Evolutionary conservation across 2,113 vertebrate species (phyloP), one percentile per base, ranked within the genome.

Genomic region (Lutjanus erythropterus): DNA sequence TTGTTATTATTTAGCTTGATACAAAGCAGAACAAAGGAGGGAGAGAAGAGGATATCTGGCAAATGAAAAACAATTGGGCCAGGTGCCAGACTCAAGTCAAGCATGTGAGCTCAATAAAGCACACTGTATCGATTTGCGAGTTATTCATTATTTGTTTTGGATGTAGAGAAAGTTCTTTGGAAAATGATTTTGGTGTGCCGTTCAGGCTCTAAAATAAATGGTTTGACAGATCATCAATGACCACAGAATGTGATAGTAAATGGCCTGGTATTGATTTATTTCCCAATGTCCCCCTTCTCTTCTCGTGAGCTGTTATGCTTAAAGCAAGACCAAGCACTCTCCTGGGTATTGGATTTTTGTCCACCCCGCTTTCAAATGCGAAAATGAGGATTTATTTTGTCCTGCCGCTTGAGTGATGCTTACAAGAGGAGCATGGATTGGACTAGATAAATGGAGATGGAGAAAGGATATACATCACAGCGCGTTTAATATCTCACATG

Each of bases 61-160:
- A 86, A 85, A 82, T 75, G 79, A 83, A 88, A 91, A 83, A 87
- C 87, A 84, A 83, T 81, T 77, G 75, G 92, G 89, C 88, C 66
- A 83, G 60, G 77, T 88, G 85, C 86, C 88, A 90, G 71, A 70
- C 65, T 80, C 90, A 88, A 89, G 91, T 90, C 78, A 87, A 80
- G 84, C 81, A 84, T 89, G 83, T 59, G 71, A 86, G 86, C 85
- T 86, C 86, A 84, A 90, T 90, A 89, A 90, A 89, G 87, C 86
- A 80, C 69, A 71, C 75, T 14, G 67, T 83, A 93, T 93, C 31
- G 92, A 94, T 92, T 90, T 74, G 66, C 25, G 68, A 88, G 83
- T 90, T 89, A 92, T 91, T 88, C 86, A 89, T 94, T 86, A 90
- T 90, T 93, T 92, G 88, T 93, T 92, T 91, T 91, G 89, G 88